These are phyloP conservation scores for Tokudaia muenninki DNA, from an alignment of 2,797 vertebrate genomes.

Conservation along the genomic window DNA sequence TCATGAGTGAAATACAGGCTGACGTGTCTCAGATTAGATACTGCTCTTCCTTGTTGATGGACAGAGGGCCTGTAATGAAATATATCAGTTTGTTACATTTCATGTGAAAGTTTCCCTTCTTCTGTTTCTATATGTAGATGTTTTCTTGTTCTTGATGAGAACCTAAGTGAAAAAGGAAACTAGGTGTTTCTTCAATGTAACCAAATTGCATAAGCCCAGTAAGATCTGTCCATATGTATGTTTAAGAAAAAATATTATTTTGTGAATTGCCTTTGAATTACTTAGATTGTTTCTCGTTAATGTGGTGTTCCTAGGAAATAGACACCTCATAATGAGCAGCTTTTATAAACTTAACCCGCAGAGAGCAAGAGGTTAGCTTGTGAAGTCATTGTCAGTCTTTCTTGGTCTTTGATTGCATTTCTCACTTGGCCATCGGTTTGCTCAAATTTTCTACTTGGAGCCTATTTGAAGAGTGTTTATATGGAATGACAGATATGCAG, in stretches of 20 bases:
- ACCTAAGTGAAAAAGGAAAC: constrained; percentile 14
- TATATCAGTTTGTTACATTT: constrained; percentile 39
- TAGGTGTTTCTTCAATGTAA: constrained; percentile 26
- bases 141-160: constrained; percentile 58
- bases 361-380: not conserved
- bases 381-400: not conserved
- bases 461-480: not conserved
- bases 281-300: constrained; percentile 50
- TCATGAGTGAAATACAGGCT: constrained; percentile 62
- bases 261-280: constrained; percentile 58
- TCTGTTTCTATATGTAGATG: constrained; percentile 41
- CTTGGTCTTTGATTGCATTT: not conserved
- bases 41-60: constrained; percentile 26
- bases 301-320: constrained; percentile 9
- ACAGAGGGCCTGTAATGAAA: constrained; percentile 50
- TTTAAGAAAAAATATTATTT: constrained; percentile 52
- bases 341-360: not conserved
- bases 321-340: not conserved
- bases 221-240: not conserved
- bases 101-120: not conserved
- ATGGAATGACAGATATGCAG: not conserved
- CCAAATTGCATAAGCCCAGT: not conserved
- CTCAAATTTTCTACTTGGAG: not conserved
- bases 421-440: not conserved
- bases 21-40: constrained; percentile 54